These are phyloP conservation scores for Agriopis marginaria DNA, from an alignment of 2,888 invertebrate genomes.

Conservation along the genomic window DNA sequence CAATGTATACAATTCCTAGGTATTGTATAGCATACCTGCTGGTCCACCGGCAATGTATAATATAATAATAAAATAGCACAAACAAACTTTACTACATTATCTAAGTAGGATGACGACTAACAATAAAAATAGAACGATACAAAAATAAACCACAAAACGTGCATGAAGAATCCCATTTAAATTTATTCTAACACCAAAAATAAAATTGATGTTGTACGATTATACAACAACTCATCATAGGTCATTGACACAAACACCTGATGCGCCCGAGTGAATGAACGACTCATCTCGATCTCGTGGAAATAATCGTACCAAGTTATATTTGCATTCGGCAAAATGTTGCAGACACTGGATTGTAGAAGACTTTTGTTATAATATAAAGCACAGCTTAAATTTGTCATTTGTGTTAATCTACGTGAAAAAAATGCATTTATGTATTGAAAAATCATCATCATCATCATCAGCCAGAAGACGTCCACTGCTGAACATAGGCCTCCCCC, in stretches of 20 bases:
- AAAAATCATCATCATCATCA: too few species aligned
- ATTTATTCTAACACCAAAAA: constrained; percentile 19
- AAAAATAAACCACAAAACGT: constrained; percentile 16
- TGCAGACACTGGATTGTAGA: not conserved
- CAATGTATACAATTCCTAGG: too few species aligned
- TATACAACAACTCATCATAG: constrained; percentile 43
- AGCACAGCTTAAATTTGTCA: too few species aligned
- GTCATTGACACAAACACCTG: constrained; percentile 46
- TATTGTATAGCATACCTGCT: too few species aligned
- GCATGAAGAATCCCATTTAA: constrained; percentile 22
- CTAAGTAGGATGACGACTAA: not conserved
- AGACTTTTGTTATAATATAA: not conserved
- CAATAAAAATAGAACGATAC: not conserved
- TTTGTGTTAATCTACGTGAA: too few species aligned
- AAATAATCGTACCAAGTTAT: constrained; percentile 30
- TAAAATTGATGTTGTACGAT: constrained; percentile 20
- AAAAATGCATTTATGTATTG: too few species aligned
- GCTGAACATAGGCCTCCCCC: too few species aligned
- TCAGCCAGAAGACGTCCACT: too few species aligned
- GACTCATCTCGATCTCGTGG: constrained; percentile 40
- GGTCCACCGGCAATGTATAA: too few species aligned
- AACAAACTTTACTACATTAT: too few species aligned
- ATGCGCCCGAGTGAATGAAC: constrained; percentile 51
- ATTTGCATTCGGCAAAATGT: constrained; percentile 30
- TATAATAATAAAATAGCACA: too few species aligned